These are phyloP conservation scores for Axis porcinus DNA, from an alignment of 2,113 vertebrate genomes.

Conservation along the genomic window DNA sequence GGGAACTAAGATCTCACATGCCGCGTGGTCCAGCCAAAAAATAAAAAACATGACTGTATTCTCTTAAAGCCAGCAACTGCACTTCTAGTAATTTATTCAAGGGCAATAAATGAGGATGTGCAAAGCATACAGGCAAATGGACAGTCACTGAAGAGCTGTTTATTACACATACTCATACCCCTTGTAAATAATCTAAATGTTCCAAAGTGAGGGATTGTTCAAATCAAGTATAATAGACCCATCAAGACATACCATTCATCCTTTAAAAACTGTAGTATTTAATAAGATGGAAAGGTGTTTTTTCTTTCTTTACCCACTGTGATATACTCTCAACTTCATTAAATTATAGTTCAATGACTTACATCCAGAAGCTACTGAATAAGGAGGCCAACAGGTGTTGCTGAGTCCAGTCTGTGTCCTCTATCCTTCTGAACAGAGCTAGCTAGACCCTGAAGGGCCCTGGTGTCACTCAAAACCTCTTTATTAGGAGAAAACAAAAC, in stretches of 20 bases:
- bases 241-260: background rate
- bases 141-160: background rate
- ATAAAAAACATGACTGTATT: background rate
- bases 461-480: background rate
- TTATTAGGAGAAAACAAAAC: background rate
- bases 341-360: background rate
- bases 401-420: background rate
- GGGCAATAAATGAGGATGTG: background rate
- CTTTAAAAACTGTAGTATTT: background rate
- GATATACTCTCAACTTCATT: background rate
- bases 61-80: background rate
- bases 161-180: background rate
- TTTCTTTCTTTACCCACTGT: background rate
- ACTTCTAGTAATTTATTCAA: background rate
- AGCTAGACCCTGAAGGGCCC: background rate
- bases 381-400: background rate
- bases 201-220: background rate
- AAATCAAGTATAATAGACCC: background rate
- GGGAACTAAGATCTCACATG: background rate
- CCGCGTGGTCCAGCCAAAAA: fast-evolving
- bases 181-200: background rate
- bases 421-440: background rate
- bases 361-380: background rate
- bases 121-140: background rate
- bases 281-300: background rate